These are phyloP conservation scores for Phrynocephalus versicolor DNA, from an alignment of 2,113 vertebrate genomes.

Conservation along the genomic window DNA sequence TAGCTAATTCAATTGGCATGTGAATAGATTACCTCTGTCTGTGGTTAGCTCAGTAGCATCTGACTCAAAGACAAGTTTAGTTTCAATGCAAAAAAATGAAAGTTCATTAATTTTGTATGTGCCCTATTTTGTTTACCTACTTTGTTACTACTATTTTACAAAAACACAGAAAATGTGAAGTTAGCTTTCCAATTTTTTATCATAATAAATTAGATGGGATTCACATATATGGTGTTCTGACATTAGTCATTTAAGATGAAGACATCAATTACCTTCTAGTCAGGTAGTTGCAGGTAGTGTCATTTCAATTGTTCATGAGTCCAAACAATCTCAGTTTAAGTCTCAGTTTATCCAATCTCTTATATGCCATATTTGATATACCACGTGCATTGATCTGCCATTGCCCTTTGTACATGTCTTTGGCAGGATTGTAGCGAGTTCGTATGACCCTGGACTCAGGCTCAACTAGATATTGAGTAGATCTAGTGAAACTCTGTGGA, in stretches of 20 bases:
- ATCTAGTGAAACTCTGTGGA: not conserved
- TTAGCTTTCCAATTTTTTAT: not conserved
- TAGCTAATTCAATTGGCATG: not conserved
- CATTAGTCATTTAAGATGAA: not conserved
- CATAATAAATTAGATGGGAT: not conserved
- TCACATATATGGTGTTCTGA: not conserved
- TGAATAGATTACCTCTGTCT: not conserved
- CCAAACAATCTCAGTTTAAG: not conserved
- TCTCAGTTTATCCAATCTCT: not conserved
- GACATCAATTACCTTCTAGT: not conserved
- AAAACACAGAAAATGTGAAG: not conserved
- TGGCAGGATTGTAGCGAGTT: not conserved
- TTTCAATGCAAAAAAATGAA: not conserved
- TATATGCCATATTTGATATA: not conserved
- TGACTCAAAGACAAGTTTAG: not conserved
- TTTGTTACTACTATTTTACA: not conserved
- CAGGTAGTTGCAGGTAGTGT: not conserved
- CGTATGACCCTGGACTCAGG: not conserved
- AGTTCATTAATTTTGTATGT: not conserved
- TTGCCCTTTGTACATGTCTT: not conserved
- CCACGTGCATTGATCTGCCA: too few relatives aligned
- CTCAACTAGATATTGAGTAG: not conserved
- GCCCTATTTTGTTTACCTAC: too few relatives aligned
- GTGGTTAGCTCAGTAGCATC: not conserved
- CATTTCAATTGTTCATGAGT: constrained; percentile 5